These are phyloP conservation scores for Delichon dasypus DNA, from an alignment of 2,797 vertebrate genomes.

Conservation along the genomic window DNA sequence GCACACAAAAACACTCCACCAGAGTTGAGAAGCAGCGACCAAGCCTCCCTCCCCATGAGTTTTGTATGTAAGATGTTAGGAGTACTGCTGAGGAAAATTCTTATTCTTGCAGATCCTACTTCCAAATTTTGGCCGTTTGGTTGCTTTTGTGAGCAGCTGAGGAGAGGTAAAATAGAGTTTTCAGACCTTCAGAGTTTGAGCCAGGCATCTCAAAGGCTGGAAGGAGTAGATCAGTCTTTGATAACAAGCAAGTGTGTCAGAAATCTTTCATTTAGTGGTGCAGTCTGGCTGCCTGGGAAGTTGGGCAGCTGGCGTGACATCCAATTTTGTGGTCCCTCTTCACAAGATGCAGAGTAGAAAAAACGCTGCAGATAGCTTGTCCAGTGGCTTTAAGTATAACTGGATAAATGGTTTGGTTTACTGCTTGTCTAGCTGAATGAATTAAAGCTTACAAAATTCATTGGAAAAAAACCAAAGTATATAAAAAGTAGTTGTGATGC, in stretches of 20 bases:
- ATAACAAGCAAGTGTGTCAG: neutral
- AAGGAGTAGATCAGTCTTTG: neutral
- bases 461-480: neutral
- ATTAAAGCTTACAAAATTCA: neutral
- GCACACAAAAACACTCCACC: too few relatives aligned
- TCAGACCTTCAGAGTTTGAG: neutral
- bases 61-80: neutral
- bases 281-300: neutral
- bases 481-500: neutral
- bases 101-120: neutral
- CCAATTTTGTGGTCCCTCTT: neutral
- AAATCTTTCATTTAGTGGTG: neutral
- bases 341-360: neutral
- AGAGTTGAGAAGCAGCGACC: neutral
- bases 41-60: neutral
- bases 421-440: neutral
- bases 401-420: neutral
- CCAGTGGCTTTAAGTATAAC: neutral
- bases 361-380: neutral
- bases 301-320: neutral
- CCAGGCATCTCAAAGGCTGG: neutral
- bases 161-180: neutral
- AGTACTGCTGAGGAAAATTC: neutral
- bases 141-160: fast-evolving
- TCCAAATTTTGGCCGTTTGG: neutral